Percentiles rank a stretch among this genome's conserved stretches.
Evolutionary conservation across 2,888 invertebrate species (phyloP).

Genomic region (Hemithea aestivaria): DNA sequence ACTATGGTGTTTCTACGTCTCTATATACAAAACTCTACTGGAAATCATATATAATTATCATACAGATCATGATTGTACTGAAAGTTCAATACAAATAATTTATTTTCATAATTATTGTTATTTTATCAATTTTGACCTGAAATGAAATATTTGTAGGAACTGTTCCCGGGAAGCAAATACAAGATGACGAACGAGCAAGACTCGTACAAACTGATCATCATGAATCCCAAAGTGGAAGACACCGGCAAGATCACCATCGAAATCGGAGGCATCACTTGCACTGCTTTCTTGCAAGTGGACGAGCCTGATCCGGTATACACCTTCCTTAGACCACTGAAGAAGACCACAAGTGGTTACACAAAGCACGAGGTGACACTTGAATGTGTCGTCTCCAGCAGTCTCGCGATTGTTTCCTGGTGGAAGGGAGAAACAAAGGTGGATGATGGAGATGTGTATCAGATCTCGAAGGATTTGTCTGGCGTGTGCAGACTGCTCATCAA

Average conservation of each 20-base stretch:
- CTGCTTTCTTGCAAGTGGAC: constrained; percentile 96
- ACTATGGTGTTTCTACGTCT: no score
- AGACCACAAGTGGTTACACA: constrained; percentile 92
- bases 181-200: constrained; percentile 97
- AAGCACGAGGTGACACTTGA: constrained; percentile 94
- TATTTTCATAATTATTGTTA: no score
- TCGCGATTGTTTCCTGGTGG: constrained; percentile 97
- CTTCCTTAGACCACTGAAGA: constrained; percentile 94
- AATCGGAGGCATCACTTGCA: constrained; percentile 92
- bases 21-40: no score
- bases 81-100: no score
- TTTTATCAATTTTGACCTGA: no score
- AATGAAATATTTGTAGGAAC: no score
- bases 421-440: constrained; percentile 89
- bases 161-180: constrained; percentile 97
- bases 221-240: constrained; percentile 96
- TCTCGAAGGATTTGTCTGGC: constrained; percentile 95
- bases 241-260: constrained; percentile 98
- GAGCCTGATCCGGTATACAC: constrained; percentile 97
- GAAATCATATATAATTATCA: no score
- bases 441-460: constrained; percentile 89
- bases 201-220: constrained; percentile 93
- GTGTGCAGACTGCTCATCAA: constrained; percentile 93
- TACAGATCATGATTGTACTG: no score
- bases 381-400: constrained; percentile 95